These are phyloP conservation scores for Steatocranus sp. DNA, from an alignment of 2,797 vertebrate species.

Conservation along the genomic window DNA sequence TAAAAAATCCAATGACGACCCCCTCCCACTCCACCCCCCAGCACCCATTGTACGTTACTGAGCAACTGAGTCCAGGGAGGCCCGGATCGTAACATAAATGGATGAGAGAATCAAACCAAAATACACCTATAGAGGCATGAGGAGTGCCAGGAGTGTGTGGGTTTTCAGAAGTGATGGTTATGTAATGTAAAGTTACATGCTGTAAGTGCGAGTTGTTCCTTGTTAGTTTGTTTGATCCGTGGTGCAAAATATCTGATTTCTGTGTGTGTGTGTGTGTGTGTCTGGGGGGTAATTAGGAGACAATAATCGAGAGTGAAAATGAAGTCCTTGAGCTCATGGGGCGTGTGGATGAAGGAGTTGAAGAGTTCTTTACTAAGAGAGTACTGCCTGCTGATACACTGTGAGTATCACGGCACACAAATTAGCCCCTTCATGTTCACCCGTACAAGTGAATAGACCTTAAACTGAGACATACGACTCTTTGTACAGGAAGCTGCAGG, in stretches of 20 bases:
- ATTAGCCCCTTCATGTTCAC: not conserved
- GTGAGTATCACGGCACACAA: slow-evolving; percentile 77
- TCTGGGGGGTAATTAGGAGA: slow-evolving; percentile 73
- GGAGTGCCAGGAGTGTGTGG: slow-evolving; percentile 53
- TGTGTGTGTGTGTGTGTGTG: not conserved
- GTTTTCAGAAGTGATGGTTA: slow-evolving; percentile 52
- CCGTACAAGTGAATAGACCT: not conserved
- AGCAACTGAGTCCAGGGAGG: slow-evolving; percentile 64
- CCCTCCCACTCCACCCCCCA: slow-evolving; percentile 15
- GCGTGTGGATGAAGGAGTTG: slow-evolving; percentile 92
- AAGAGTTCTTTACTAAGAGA: slow-evolving; percentile 96
- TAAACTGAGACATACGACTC: not conserved
- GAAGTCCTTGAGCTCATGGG: slow-evolving; percentile 88
- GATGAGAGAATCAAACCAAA: slow-evolving; percentile 53
- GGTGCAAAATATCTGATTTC: slow-evolving; percentile 1
- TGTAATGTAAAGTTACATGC: slow-evolving; percentile 50
- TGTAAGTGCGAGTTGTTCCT: not conserved
- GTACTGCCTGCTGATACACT: slow-evolving; percentile 83
- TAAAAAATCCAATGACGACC: slow-evolving; percentile 39
- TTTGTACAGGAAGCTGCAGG: slow-evolving; percentile 70
- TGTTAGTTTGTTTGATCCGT: slow-evolving; percentile 8
- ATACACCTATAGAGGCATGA: slow-evolving; percentile 51
- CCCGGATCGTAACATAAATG: slow-evolving; percentile 45
- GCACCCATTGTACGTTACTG: slow-evolving; percentile 54
- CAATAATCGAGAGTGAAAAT: slow-evolving; percentile 86